Percentiles rank a stretch among this genome's conserved stretches.
Conservation (phyloP, 2,888 invertebrate genomes). For the Dasypolia templi region DNA sequence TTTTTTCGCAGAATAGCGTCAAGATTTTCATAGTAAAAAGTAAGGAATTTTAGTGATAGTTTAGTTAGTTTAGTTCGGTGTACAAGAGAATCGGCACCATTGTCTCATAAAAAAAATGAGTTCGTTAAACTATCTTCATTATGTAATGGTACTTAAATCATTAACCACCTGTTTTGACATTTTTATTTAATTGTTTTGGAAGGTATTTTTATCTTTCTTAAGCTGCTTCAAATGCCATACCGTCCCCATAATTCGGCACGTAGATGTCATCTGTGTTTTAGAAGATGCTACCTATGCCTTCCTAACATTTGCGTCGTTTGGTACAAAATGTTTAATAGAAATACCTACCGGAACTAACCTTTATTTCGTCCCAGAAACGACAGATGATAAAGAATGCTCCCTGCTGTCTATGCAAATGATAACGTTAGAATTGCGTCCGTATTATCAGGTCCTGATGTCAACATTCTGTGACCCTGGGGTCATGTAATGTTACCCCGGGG, state of each 20-base stretch:
- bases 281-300: neutral
- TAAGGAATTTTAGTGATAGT: too few relatives aligned
- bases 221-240: too few relatives aligned
- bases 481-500: conserved; percentile 10
- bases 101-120: conserved; percentile 18
- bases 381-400: neutral
- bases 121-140: conserved; percentile 5
- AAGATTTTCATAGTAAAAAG: too few relatives aligned
- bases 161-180: neutral
- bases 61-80: too few relatives aligned
- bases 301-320: neutral
- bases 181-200: neutral
- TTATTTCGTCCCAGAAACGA: neutral
- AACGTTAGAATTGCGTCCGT: neutral
- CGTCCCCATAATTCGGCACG: conserved; percentile 4
- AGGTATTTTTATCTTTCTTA: conserved; percentile 30
- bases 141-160: neutral
- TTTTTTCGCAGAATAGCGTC: too few relatives aligned
- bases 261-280: neutral
- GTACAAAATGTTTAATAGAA: neutral
- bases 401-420: neutral
- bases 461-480: conserved; percentile 22
- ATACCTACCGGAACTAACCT: neutral
- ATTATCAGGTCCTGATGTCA: neutral
- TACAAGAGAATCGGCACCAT: too few relatives aligned